phyloP scores from a whole-genome alignment of 2,888 invertebrate genomes.

The Lasioglossum leucozonium region DNA sequence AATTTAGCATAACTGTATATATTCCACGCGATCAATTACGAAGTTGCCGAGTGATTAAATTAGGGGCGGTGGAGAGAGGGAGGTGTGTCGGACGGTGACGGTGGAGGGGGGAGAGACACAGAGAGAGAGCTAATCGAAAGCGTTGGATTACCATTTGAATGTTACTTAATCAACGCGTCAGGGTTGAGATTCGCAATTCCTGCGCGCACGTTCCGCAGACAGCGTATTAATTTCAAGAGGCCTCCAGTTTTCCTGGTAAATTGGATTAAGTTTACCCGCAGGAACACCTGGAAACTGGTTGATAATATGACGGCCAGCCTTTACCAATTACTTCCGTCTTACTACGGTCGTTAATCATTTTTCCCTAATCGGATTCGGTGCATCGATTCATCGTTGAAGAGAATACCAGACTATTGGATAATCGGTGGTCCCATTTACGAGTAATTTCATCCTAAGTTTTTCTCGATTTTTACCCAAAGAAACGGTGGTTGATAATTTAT shows the following conservation, averaged over 20 bases:
- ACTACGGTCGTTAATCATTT: not conserved
- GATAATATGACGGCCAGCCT: not conserved
- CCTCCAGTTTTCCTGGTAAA: conserved; percentile 42
- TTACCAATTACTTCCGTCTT: not conserved
- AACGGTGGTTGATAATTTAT: not conserved
- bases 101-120: not conserved
- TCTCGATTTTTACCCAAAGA: too few species aligned
- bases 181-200: conserved; percentile 38
- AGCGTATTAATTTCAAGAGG: conserved; percentile 48
- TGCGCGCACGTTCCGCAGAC: conserved; percentile 23
- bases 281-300: conserved; percentile 31
- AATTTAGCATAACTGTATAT: conserved; percentile 30
- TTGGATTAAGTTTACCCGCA: conserved; percentile 28
- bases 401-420: not conserved
- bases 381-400: not conserved
- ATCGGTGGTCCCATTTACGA: not conserved
- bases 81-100: not conserved
- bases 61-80: not conserved
- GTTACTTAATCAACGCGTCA: conserved; percentile 52
- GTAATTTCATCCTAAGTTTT: not conserved
- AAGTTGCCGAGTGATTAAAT: conserved; percentile 42
- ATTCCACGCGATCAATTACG: conserved; percentile 43
- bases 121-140: conserved; percentile 41
- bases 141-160: conserved; percentile 51
- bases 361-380: not conserved